phyloP scores from a whole-genome alignment of 2,797 vertebrate species.

The Microchirus variegatus region DNA sequence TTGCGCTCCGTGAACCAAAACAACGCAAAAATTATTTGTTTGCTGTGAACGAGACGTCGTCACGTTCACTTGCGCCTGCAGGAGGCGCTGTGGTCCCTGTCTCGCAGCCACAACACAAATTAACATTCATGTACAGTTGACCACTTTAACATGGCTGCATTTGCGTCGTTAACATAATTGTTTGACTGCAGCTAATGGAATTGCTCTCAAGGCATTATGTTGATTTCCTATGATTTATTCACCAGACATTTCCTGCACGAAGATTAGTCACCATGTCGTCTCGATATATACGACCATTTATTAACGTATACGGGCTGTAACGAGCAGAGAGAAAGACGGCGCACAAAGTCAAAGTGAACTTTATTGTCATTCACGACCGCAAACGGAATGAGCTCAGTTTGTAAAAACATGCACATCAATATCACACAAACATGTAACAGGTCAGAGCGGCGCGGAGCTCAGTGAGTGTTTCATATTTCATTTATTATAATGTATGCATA shows the following conservation, averaged over 20 bases:
- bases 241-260: not conserved
- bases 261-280: not conserved
- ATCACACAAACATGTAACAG: not conserved
- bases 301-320: not conserved
- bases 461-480: not conserved
- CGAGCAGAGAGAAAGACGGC: not conserved
- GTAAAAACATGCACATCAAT: not conserved
- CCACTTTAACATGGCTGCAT: too few species aligned
- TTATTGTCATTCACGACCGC: slow-evolving; percentile 3
- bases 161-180: slow-evolving; percentile 7
- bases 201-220: not conserved
- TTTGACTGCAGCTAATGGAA: not conserved
- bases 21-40: too few species aligned
- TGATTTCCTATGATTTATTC: not conserved
- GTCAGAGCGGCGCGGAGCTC: too few species aligned
- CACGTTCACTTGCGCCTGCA: too few species aligned
- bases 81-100: too few species aligned
- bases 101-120: too few species aligned
- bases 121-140: too few species aligned
- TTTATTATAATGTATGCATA: not conserved
- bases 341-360: not conserved
- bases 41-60: too few species aligned
- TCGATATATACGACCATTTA: not conserved
- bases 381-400: not conserved
- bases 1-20: too few species aligned